A percentile compares a stretch with the other conserved stretches of the same genome.
phyloP scores from a whole-genome alignment of 2,888 invertebrate genomes.

The Acanthosepion pharaonis region DNA sequence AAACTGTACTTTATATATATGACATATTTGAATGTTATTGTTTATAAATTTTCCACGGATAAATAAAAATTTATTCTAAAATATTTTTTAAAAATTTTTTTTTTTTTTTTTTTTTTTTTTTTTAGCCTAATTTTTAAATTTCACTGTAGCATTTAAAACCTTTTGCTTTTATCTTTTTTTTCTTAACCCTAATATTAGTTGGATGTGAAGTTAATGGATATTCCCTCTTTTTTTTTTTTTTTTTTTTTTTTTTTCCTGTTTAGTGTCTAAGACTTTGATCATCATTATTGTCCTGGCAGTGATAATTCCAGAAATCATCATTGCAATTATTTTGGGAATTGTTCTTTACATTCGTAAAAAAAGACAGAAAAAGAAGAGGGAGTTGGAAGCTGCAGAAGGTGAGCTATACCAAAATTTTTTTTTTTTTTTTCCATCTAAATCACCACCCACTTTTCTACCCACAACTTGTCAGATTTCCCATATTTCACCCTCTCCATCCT shows the following conservation, averaged over 20 bases:
- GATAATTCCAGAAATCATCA: conserved; percentile 42
- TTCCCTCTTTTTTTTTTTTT: not conserved
- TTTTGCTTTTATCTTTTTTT: not conserved
- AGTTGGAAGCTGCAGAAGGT: conserved; percentile 24
- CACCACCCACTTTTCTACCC: no score
- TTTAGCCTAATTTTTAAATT: no score
- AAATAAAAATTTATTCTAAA: no score
- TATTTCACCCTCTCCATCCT: no score
- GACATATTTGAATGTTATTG: no score
- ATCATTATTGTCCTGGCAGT: conserved; percentile 7
- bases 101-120: no score
- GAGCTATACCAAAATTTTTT: not conserved
- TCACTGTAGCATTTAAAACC: not conserved
- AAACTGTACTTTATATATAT: no score
- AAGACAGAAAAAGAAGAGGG: not conserved
- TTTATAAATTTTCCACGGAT: no score
- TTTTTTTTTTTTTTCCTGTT: not conserved
- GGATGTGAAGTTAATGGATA: not conserved
- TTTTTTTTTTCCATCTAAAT: no score
- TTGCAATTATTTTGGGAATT: conserved; percentile 36
- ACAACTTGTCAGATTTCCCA: no score
- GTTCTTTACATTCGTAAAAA: conserved; percentile 36
- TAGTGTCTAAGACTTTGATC: not conserved
- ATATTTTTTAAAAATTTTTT: no score
- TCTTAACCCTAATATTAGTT: not conserved